A percentile compares a stretch with the other conserved stretches of the same genome.
Evolutionary conservation across 2,797 vertebrate species (phyloP).

Genomic region (Setipinna tenuifilis): DNA sequence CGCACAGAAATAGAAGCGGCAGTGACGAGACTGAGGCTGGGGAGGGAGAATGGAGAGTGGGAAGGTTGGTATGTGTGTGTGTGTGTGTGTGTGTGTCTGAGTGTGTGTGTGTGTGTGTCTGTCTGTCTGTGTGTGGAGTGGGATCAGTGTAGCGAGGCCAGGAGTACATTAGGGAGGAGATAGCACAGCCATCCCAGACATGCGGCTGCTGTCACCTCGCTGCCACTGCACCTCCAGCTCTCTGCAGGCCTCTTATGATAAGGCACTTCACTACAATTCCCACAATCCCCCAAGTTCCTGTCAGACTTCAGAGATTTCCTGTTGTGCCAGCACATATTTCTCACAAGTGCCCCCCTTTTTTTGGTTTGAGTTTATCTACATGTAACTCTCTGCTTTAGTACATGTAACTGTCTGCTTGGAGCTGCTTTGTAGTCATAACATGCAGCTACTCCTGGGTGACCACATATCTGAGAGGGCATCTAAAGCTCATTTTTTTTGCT

Average conservation of each 20-base stretch:
- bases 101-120: constrained; percentile 62
- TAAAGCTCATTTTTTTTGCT: constrained; percentile 51
- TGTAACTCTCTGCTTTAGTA: constrained; percentile 10
- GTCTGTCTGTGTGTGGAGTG: constrained; percentile 54
- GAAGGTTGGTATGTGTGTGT: constrained; percentile 63
- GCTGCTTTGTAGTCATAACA: constrained; percentile 53
- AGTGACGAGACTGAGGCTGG: constrained; percentile 74
- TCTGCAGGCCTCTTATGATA: constrained; percentile 19
- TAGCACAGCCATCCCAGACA: constrained; percentile 58
- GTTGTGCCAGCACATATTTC: constrained; percentile 12
- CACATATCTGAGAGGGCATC: constrained; percentile 47
- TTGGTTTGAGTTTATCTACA: background rate
- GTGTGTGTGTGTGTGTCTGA: constrained; percentile 43
- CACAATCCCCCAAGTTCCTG: constrained; percentile 43
- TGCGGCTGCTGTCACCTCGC: constrained; percentile 53
- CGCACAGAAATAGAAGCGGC: constrained; percentile 83
- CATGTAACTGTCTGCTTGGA: constrained; percentile 37
- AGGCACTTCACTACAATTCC: constrained; percentile 44
- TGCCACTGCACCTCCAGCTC: constrained; percentile 17
- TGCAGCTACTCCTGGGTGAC: constrained; percentile 42
- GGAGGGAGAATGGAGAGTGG: constrained; percentile 22
- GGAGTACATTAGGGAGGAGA: constrained; percentile 64
- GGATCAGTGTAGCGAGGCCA: constrained; percentile 62
- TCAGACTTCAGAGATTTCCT: constrained; percentile 23
- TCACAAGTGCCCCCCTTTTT: background rate